Base-by-base conservation (phyloP, 2,797 vertebrate species). In the Arnoldichthys spilopterus region DNA sequence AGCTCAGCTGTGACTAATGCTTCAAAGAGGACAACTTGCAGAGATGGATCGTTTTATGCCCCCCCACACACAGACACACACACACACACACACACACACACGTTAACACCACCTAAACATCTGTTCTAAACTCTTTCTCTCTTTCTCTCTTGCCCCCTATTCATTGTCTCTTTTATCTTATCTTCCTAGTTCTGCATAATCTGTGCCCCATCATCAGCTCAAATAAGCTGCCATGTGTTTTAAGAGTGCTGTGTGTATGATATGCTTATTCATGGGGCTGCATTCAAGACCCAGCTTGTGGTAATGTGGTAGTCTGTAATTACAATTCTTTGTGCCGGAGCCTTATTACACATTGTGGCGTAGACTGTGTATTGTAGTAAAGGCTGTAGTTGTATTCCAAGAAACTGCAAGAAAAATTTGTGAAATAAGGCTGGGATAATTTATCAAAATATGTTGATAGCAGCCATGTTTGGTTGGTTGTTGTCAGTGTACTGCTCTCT, bases 221-320 rank as follows among this genome's bases (percentile, higher is more conserved):
- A 20, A 62, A 24, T 37, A 62, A 28, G 5, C 22, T 43, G 34
- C 45, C 12, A 32, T 64, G 49, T 72, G 58, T 66, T 64, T 53
- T 51, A 32, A 72, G 16, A 68, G 51, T 54, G 51, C 34, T 72
- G 24, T 62, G 26, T 61, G 66, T 26, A 72, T 68, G 24, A 63
- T 56, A 37, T 76, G 24, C 67, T 47, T 30, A 30, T 16, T 12
- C 51, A 18, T 6, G 22, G 32, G 34, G 5, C 6, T 2, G 7
- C 22, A 15, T 40, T 69, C 78, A 76, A 73, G 84, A 56, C 58
- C 16, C 15, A 45, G 30, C 83, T 81, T 79, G 81, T n/a, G 43
- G 34, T 54, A 15, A 37, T 34, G 32, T 1, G 43, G 22, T 54
- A 58, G 40, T 2, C 28, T 59, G 56, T 72, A 53, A 68, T 56